Evolutionary conservation across 2,113 vertebrate genomes (phyloP).

Genomic region (Polyodon spathula): DNA sequence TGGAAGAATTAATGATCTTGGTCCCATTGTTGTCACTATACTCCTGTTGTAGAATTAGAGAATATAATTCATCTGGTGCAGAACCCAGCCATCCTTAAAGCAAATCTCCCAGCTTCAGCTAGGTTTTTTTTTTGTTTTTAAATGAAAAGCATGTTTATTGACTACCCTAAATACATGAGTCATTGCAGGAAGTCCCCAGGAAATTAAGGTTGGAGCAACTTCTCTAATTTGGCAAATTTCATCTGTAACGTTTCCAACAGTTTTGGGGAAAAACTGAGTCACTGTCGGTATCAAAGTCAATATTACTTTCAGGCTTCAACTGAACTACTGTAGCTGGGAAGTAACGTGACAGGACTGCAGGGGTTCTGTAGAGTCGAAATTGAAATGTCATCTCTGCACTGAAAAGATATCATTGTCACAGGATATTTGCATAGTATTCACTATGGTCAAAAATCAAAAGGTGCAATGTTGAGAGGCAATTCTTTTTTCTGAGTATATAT

Average conservation of each 20-base stretch:
- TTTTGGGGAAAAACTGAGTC: constrained; percentile 13
- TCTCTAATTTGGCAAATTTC: constrained; percentile 13
- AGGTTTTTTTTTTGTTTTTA: background rate
- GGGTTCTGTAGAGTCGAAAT: constrained; percentile 10
- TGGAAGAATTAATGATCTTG: constrained; percentile 2
- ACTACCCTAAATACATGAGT: background rate
- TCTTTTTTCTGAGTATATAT: too few relatives aligned
- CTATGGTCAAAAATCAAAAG: background rate
- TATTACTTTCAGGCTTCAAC: constrained; percentile 6
- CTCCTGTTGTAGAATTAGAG: background rate
- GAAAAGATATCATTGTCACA: background rate
- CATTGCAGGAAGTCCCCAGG: background rate
- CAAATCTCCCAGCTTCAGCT: background rate
- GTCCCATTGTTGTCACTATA: background rate
- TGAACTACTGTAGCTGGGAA: constrained; percentile 15
- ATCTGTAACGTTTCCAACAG: constrained; percentile 23
- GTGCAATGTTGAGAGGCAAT: too few relatives aligned
- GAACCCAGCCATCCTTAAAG: background rate
- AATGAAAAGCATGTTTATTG: background rate
- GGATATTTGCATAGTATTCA: background rate
- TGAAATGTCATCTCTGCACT: constrained; percentile 26
- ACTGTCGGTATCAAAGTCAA: background rate
- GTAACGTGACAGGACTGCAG: constrained; percentile 16
- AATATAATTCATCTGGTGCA: background rate
- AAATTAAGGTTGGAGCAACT: constrained; percentile 16